Base-by-base conservation (phyloP, 2,797 vertebrate species). In the Macroramphosus scolopax region DNA sequence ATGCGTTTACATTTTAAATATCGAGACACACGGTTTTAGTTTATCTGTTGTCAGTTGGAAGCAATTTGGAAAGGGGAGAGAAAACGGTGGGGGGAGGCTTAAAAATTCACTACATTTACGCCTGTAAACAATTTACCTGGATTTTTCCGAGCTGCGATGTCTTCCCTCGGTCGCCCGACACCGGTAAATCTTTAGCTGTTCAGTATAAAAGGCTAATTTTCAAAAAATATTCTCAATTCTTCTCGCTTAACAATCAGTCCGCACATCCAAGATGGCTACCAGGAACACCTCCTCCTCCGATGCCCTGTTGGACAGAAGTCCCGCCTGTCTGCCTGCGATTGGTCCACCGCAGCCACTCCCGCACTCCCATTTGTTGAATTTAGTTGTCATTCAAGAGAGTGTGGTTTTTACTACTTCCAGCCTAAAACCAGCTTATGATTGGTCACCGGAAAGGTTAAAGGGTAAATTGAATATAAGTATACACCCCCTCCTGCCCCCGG, bases 251-350 rank as follows among this genome's bases (percentile, higher is more conserved):
- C 90, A 91, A 91, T 91, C 88, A 88, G 80, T 81, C 82, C 83
- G 83, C 83, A 86, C 77, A 90, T 90, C 89, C 83, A 91, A 91
- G 87, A 91, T 91, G 90, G 90, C 89, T 68, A 66, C 89, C 87
- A 88, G 87, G 87, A 90, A 90, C 89, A 83, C 87, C 89, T 88
- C 86, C 89, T 89, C 84, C 87, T 77, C 79, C 62, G 77, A 72
- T 79, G 82, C 71, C 68, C 79, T 61, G 82, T 47, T 78, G 68
- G 64, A 43, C 46, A 8, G 5, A 30, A 66, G 49, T 33, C 63
- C 87, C 87, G 82, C 89, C 90, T 11, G 16, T 2, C 36, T 0
- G 1, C 0, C 16, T 40, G 16, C 73, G 59, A 89, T 90, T 90
- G 86, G 88, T 0, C 17, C 2, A 0, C 1, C 0, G 11, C 1